Evolutionary conservation across 2,888 invertebrate genomes (phyloP), one percentile per base, ranked within the genome.

Genomic region (Ariolimax columbianus): DNA sequence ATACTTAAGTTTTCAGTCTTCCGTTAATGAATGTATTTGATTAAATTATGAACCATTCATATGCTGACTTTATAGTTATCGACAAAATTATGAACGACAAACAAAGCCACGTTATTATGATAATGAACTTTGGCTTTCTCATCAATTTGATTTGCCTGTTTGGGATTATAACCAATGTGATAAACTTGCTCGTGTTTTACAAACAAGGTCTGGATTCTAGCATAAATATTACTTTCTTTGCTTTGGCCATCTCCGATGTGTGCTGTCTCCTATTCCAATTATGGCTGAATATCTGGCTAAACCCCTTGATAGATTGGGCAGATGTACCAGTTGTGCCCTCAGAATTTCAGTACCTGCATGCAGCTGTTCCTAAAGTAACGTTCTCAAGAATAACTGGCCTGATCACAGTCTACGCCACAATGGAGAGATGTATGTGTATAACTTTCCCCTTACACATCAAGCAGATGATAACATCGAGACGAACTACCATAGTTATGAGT

Each of bases 391-490:
- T 72, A 7, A 72, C 72, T 4, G 19, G 36, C 26, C 3, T 36
- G 14, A 72, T 72, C 19, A 72, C 72, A 23, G 72, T 72, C 6
- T 72, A 72, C 72, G 40, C 38, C 36, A 72, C 72, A 1, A 38
- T 38, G 1, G 72, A 72, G 26, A 36, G 72, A 72, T 72, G 72
- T 38, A 26, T 72, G 19, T 72, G 72, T 72, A 72, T 72, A 36
- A 38, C 72, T 23, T 72, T 72, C 26, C 72, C 72, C 38, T 38
- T 72, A 26, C 14, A 72, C 3, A 17, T 72, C 72, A 72, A 72
- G 72, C 72, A 72, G n/a, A 72, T 72, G 72, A 72, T 72, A 11
- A 72, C 72, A 7, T 4, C 72, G 4, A 72, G 30, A 30, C 26
- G 63, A 63, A 63, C 63, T 30, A 30, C 63, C n/a, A 30, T 63